Conservation (phyloP, 2,888 invertebrate species). For the Eupithecia inturbata region DNA sequence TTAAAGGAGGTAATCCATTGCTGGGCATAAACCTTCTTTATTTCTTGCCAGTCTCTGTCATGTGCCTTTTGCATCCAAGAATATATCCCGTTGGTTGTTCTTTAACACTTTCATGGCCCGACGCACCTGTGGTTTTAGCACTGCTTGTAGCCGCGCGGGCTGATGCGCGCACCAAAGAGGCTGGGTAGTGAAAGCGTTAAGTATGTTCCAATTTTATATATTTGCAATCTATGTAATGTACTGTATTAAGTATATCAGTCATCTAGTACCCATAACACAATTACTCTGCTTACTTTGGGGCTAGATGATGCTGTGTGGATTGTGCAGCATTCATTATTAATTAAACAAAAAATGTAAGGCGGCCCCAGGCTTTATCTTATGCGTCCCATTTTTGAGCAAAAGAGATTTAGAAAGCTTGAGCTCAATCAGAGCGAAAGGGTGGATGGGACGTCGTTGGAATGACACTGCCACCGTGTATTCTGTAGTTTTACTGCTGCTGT, state of each 20-base stretch:
- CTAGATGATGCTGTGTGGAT: too few species aligned
- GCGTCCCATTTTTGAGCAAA: neutral
- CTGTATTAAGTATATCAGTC: too few species aligned
- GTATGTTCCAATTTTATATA: neutral
- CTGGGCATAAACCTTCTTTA: too few species aligned
- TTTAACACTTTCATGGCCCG: neutral
- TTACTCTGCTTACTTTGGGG: too few species aligned
- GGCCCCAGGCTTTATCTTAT: neutral
- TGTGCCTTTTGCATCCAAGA: too few species aligned
- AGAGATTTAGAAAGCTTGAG: neutral
- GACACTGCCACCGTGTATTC: neutral
- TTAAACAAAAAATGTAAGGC: too few species aligned
- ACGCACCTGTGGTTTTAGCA: neutral
- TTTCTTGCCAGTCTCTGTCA: too few species aligned
- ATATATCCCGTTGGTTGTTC: neutral
- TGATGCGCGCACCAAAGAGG: neutral
- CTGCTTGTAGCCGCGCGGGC: neutral
- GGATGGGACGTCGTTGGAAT: neutral
- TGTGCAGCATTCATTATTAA: too few species aligned
- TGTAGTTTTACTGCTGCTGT: conserved; percentile 22
- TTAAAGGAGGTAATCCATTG: neutral
- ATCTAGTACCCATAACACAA: too few species aligned
- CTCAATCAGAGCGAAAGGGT: neutral
- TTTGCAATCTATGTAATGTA: too few species aligned
- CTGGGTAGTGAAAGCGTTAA: neutral